phyloP scores from a whole-genome alignment of 2,113 vertebrate genomes.

The Nibea coibor region DNA sequence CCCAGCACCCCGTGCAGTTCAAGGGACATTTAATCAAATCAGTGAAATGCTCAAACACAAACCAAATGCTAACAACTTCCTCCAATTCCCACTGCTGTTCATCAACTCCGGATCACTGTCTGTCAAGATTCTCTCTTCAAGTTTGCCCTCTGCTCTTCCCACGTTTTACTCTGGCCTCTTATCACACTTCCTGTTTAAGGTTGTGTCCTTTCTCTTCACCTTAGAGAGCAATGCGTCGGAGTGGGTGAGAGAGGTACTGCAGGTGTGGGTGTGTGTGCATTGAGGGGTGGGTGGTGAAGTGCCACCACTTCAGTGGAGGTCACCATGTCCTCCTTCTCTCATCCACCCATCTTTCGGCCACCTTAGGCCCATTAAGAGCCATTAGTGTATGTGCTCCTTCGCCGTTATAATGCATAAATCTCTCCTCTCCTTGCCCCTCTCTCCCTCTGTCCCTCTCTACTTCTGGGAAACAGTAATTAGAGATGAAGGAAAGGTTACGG shows the following conservation, averaged over 20 bases:
- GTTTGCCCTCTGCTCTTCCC: conserved; percentile 24
- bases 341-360: conserved; percentile 71
- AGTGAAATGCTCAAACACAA: conserved; percentile 95
- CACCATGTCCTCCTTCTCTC: conserved; percentile 85
- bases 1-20: conserved; percentile 77
- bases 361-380: conserved; percentile 93
- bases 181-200: conserved; percentile 47
- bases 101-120: conserved; percentile 63
- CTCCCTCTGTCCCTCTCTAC: conserved; percentile 64
- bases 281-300: conserved; percentile 88
- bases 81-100: conserved; percentile 84
- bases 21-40: conserved; percentile 94
- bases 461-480: conserved; percentile 76
- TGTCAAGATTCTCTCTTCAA: conserved; percentile 30
- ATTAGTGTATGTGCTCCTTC: conserved; percentile 81
- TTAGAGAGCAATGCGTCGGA: conserved; percentile 51
- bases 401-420: conserved; percentile 82
- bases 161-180: conserved; percentile 21
- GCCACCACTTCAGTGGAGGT: conserved; percentile 94
- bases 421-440: conserved; percentile 65
- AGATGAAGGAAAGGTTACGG: conserved; percentile 79
- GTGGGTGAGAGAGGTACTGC: conserved; percentile 53
- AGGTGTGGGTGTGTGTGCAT: conserved; percentile 54
- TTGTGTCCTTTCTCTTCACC: conserved; percentile 52
- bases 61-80: conserved; percentile 93